A percentile compares a stretch with the other conserved stretches of the same genome.
Evolutionary conservation across 2,113 vertebrate species (phyloP).

Genomic region (Phrynosoma blainvillii): DNA sequence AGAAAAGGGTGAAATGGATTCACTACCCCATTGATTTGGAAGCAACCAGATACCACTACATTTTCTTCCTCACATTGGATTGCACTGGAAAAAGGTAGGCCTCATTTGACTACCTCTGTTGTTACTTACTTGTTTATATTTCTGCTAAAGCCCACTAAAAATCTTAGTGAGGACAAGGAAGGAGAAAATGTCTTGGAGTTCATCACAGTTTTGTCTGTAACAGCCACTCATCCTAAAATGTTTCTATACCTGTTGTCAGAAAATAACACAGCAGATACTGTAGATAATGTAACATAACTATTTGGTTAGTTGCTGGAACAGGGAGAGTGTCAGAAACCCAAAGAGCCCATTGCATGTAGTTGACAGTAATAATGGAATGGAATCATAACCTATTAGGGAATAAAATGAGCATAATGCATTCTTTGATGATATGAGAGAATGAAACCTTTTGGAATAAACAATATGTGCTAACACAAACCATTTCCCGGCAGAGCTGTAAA

Average conservation of each 20-base stretch:
- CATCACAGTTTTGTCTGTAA: not conserved
- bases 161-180: not conserved
- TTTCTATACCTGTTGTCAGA: not conserved
- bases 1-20: no score
- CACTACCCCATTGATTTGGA: no score
- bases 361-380: constrained; percentile 30
- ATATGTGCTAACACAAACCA: constrained; percentile 38
- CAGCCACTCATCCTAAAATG: no score
- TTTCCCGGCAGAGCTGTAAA: not conserved
- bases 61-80: no score
- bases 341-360: not conserved
- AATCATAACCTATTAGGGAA: constrained; percentile 27
- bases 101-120: not conserved
- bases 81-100: no score
- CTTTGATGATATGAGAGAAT: constrained; percentile 39
- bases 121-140: not conserved
- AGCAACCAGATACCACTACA: no score
- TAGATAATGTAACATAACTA: not conserved
- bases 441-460: constrained; percentile 22
- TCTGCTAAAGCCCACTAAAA: not conserved
- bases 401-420: not conserved
- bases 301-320: not conserved
- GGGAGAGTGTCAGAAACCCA: not conserved
- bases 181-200: not conserved
- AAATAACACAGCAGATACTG: constrained; percentile 9